Percentiles rank a stretch among this genome's conserved stretches.
Evolutionary conservation across 2,113 vertebrate genomes (phyloP).

Genomic region (Equus quagga): DNA sequence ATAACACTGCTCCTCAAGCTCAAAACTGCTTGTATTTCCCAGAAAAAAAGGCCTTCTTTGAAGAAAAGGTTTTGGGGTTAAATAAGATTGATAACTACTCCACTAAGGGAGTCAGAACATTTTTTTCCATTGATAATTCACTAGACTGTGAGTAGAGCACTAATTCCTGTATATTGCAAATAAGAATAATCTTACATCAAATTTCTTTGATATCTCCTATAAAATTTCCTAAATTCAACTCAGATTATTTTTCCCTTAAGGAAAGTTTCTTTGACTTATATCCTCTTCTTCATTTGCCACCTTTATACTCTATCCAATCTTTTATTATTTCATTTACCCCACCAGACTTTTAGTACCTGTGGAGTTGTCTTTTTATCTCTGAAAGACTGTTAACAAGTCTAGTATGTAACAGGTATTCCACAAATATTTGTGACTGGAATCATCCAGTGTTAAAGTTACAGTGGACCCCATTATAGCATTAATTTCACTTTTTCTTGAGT

Average conservation of each 20-base stretch:
- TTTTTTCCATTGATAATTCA: background rate
- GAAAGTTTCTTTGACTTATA: background rate
- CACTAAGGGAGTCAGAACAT: background rate
- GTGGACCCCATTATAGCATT: background rate
- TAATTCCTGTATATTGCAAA: background rate
- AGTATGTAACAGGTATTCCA: background rate
- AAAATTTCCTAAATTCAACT: background rate
- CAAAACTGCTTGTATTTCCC: background rate
- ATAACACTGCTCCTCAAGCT: background rate
- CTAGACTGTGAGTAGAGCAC: background rate
- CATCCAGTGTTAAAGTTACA: background rate
- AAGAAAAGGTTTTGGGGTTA: background rate
- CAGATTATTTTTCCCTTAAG: background rate
- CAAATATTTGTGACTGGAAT: background rate
- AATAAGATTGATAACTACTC: background rate
- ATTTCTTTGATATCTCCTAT: background rate
- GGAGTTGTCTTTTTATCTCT: background rate
- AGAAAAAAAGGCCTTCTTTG: background rate
- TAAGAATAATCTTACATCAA: background rate
- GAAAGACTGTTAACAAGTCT: background rate
- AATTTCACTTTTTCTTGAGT: background rate
- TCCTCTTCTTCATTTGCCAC: background rate
- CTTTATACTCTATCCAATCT: background rate
- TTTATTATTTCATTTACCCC: background rate
- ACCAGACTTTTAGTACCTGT: background rate